Evolutionary conservation across 2,888 invertebrate species (phyloP), one percentile per base, ranked within the genome.

Genomic region (Drosophila koepferae): DNA sequence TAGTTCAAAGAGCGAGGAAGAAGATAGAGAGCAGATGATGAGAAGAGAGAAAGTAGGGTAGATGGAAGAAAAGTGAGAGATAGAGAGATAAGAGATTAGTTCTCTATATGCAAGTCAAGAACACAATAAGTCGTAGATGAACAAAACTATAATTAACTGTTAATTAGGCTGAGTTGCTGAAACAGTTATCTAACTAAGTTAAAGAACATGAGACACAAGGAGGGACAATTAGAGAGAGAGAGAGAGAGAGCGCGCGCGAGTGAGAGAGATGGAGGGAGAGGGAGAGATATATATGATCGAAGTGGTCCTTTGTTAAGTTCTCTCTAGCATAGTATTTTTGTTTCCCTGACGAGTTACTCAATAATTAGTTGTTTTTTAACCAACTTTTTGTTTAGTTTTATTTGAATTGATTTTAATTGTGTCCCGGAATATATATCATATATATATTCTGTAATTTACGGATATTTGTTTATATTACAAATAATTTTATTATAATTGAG

Each of bases 401-500:
- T 31, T 49, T 55, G 41, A 54, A 23, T 41, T 54, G 40, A 70
- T 70, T 77, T 77, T 65, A 63, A 63, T 72, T 75, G 63, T 77
- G 72, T 72, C 40, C 61, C 51, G 49, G 59, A 31, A 40, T 31
- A 31, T 49, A 71, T 63, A 20, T 63, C 46, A 54, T 54, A 54
- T 49, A 60, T 51, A 51, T 58, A 41, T 58, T 41, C 48, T 38
- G 28, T 38, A 58, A 61, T 49, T 65, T 63, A 53, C 65, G 44
- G 70, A 56, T 41, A 56, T 64, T 61, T 38, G 69, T 74, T 69
- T 56, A 63, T 63, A 43, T 54, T 63, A 72, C 63, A 80, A 56
- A 69, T 41, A 41, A 55, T 41, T 79, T 82, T 80, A 67, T 83
- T 77, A 81, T 83, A 82, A 83, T 89, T 91, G 90, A 91, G 90